Evolutionary conservation across 1,140 invertebrate genomes (phyloP).

Genomic region (Cheumatopsyche charites): DNA sequence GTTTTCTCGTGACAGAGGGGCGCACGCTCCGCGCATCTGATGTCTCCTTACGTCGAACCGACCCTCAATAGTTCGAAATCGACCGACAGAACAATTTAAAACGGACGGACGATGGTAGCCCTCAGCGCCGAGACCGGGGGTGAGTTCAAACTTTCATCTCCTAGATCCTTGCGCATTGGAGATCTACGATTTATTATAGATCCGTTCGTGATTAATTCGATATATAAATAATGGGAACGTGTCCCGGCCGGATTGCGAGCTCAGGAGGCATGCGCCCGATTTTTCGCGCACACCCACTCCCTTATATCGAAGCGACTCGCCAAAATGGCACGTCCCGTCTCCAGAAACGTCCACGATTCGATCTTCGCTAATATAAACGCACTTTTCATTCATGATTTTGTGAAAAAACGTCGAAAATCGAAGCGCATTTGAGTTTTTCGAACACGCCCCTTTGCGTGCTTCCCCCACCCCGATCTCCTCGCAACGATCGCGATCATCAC

Average conservation of each 20-base stretch:
- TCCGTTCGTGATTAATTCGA: too few relatives aligned
- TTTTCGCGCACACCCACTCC: conserved; percentile 25
- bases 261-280: conserved; percentile 21
- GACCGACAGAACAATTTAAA: not conserved
- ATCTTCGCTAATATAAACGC: too few relatives aligned
- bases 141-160: not conserved
- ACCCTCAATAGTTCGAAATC: not conserved
- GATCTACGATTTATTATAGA: too few relatives aligned
- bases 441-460: not conserved
- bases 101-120: conserved; percentile 14
- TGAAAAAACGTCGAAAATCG: not conserved
- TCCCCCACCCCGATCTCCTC: not conserved
- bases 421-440: not conserved
- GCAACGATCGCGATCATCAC: not conserved
- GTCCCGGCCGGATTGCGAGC: not conserved
- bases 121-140: conserved; percentile 17
- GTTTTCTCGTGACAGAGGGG: too few relatives aligned
- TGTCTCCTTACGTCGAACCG: too few relatives aligned
- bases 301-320: not conserved
- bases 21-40: too few relatives aligned
- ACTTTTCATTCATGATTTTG: not conserved
- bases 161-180: not conserved
- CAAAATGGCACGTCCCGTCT: not conserved
- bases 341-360: too few relatives aligned
- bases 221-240: not conserved